Evolutionary conservation across 2,797 vertebrate species (phyloP), one percentile per base, ranked within the genome.

Genomic region (Salarias fasciatus): DNA sequence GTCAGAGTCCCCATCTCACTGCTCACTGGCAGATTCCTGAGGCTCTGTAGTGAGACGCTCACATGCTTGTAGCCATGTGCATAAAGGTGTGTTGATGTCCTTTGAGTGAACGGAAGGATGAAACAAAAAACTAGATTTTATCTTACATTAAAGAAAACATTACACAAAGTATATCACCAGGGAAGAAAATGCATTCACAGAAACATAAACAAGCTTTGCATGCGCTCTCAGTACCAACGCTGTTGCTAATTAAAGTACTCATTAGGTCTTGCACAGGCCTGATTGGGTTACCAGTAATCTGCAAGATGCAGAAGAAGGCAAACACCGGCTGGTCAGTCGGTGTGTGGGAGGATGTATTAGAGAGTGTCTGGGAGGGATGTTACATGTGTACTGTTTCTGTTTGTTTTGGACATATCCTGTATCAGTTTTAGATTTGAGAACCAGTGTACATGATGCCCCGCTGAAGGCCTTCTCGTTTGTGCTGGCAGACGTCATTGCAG

Each of bases 401-500:
- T 72, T 54, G 37, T 53, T 72, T 47, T 35, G 29, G 63, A 38
- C 14, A n/a, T n/a, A n/a, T n/a, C n/a, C 30, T 0, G 3, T 0
- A 4, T 51, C 15, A 8, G 15, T 41, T 33, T 52, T 5, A 14
- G 14, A 63, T 49, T 33, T 53, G 47, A 8, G 0, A 0, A 60
- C 33, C 10, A 8, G 10, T 12, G 8, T 30, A 30, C 0, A 5
- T 18, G 43, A 65, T 10, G 28, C 52, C 54, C 52, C 6, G 15
- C 53, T 71, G 8, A 67, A 52, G 4, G 11, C 36, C 31, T 0
- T 4, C 31, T 37, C n/a, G 72, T 54, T 28, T 58, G 12, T 75
- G 38, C 66, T 58, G 33, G 76, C 50, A 95, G 94, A 62, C 87
- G 70, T 14, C 79, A 82, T 66, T 63, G 35, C 72, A 37, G 78